These are phyloP conservation scores for Flexamia atlantica DNA, from an alignment of 2,888 invertebrate genomes.

Conservation along the genomic window DNA sequence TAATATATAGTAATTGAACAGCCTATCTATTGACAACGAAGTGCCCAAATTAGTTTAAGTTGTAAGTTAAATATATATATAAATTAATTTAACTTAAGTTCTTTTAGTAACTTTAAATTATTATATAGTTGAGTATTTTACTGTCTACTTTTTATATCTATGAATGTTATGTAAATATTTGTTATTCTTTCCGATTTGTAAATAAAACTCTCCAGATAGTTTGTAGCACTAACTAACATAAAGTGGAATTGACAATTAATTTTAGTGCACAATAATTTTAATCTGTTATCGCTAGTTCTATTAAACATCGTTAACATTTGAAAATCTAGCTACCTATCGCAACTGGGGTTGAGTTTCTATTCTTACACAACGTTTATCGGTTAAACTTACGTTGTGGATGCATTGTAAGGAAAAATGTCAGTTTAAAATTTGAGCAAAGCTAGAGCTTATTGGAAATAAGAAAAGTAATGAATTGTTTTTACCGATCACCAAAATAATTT, in stretches of 20 bases:
- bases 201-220: slow-evolving; percentile 19
- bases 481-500: not conserved
- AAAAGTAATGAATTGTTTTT: not conserved
- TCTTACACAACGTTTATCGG: not conserved
- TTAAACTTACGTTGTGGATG: not conserved
- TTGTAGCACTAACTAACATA: slow-evolving; percentile 13
- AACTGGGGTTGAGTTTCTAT: not conserved
- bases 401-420: not conserved
- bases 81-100: not conserved
- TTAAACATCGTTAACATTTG: not conserved
- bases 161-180: slow-evolving; percentile 39
- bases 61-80: not conserved
- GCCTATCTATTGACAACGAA: slow-evolving; percentile 43
- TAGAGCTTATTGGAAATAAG: not conserved
- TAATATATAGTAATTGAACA: not conserved
- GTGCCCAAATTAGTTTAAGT: slow-evolving; percentile 38
- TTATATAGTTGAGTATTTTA: slow-evolving; percentile 30
- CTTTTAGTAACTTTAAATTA: not conserved
- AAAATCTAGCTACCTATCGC: not conserved
- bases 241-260: slow-evolving; percentile 31
- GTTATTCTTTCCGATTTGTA: slow-evolving; percentile 39
- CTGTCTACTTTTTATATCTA: slow-evolving; percentile 27
- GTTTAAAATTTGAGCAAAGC: not conserved
- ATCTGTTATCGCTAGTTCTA: not conserved
- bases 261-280: slow-evolving; percentile 27